Evolutionary conservation across 2,797 vertebrate species (phyloP).

Genomic region (Xenentodon cancila): DNA sequence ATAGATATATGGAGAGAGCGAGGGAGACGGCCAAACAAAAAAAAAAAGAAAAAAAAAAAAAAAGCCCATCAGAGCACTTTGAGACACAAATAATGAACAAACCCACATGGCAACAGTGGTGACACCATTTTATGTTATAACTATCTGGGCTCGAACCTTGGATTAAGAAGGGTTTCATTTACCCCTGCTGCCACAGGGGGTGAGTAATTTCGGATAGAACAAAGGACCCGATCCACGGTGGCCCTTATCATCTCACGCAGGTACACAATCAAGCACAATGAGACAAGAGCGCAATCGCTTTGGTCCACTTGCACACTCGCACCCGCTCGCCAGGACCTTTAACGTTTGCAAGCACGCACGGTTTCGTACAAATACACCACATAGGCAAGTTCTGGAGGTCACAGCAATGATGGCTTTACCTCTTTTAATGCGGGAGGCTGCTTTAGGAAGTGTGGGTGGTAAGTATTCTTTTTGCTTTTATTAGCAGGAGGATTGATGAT

Average conservation of each 20-base stretch:
- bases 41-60: too few relatives aligned
- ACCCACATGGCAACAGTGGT: conserved; percentile 10
- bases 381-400: conserved; percentile 27
- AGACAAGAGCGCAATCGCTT: conserved; percentile 26
- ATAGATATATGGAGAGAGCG: too few relatives aligned
- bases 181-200: conserved; percentile 51
- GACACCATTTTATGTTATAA: conserved; percentile 44
- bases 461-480: conserved; percentile 34
- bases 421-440: conserved; percentile 20
- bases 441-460: conserved; percentile 27
- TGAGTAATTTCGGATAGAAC: conserved; percentile 65
- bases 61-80: conserved; percentile 7
- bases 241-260: conserved; percentile 70
- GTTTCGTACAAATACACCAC: background rate
- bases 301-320: conserved; percentile 13
- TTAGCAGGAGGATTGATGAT: conserved; percentile 33
- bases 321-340: conserved; percentile 9
- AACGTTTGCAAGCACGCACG: conserved; percentile 19
- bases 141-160: conserved; percentile 43
- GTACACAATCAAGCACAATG: conserved; percentile 68
- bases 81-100: conserved; percentile 35
- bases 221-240: conserved; percentile 49
- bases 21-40: background rate
- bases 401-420: conserved; percentile 20
- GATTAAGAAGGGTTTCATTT: conserved; percentile 68